Evolutionary conservation across 2,113 vertebrate genomes (phyloP), one percentile per base, ranked within the genome.

Genomic region (Aleadryas rufinucha): DNA sequence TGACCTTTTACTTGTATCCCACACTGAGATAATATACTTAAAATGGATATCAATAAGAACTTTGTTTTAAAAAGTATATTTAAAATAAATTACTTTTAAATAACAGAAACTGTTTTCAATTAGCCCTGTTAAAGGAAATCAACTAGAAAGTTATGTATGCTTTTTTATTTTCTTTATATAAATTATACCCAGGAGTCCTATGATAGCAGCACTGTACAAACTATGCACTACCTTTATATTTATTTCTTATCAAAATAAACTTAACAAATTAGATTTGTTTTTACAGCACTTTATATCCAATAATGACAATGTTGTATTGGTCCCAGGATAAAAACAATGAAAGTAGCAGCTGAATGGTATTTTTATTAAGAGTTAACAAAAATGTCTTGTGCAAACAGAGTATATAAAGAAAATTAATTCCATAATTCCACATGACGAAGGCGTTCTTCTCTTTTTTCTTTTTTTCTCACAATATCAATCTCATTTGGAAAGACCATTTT

Each of bases 1-100:
- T 98, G 98, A 98, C 97, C 98, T 98, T 98, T 98, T 97, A 98
- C 96, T 97, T 97, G 96, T 97, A 98, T 97, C 97, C 97, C 97
- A 98, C 97, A 97, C 97, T 97, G 93, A 98, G 97, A 98, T 97
- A 97, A 97, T 97, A 97, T 91, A 96, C 91, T 97, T 97, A 90
- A 98, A 98, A 97, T 96, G 85, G 94, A 96, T 97, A 98, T 98
- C 97, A 96, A 97, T 97, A 97, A 96, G 95, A 97, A 97, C 96
- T 97, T 97, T 98, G 97, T 98, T 98, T 98, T 97, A 47, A 90
- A 97, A 97, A 97, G 95, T 91, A 89, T 92, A 97, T 97, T 98
- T 97, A 89, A 98, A 97, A 97, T 97, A 98, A 98, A 98, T 97
- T 93, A 96, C 96, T 97, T 98, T 97, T 97, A 97, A 97, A 97